Conservation (phyloP, 2,888 invertebrate species). For the Acleris emargana region DNA sequence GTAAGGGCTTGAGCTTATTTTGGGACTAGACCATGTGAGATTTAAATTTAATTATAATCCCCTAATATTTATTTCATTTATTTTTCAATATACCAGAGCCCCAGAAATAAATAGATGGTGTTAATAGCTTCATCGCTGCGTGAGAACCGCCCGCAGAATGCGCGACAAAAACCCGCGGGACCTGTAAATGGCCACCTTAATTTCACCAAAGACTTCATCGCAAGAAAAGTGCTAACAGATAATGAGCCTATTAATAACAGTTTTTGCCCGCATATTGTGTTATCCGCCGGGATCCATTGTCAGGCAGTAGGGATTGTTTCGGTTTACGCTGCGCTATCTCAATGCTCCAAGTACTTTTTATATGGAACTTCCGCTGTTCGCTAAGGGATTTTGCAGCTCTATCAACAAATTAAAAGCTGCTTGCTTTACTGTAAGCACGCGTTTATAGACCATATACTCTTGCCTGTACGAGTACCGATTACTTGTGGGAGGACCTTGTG, state of each 20-base stretch:
- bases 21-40: too few species aligned
- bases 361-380: too few species aligned
- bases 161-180: conserved; percentile 13
- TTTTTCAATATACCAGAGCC: too few species aligned
- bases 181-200: conserved; percentile 9
- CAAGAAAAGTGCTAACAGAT: conserved; percentile 22
- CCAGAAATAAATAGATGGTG: conserved; percentile 26
- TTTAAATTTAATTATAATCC: too few species aligned
- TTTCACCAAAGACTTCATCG: conserved; percentile 14
- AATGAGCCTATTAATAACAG: conserved; percentile 22
- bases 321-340: neutral
- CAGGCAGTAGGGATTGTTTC: neutral
- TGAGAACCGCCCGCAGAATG: conserved; percentile 28
- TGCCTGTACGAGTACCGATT: too few species aligned
- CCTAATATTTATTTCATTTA: too few species aligned
- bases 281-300: conserved; percentile 1
- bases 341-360: neutral
- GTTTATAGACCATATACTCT: too few species aligned
- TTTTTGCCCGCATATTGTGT: conserved; percentile 6
- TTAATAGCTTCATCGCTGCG: conserved; percentile 38
- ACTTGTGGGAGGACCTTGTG: too few species aligned
- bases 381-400: too few species aligned
- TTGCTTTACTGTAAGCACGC: too few species aligned
- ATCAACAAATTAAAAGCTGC: too few species aligned
- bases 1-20: too few species aligned